Percentiles rank a stretch among this genome's conserved stretches.
Conservation (phyloP, 2,113 vertebrate species). For the Apodemus sylvaticus region DNA sequence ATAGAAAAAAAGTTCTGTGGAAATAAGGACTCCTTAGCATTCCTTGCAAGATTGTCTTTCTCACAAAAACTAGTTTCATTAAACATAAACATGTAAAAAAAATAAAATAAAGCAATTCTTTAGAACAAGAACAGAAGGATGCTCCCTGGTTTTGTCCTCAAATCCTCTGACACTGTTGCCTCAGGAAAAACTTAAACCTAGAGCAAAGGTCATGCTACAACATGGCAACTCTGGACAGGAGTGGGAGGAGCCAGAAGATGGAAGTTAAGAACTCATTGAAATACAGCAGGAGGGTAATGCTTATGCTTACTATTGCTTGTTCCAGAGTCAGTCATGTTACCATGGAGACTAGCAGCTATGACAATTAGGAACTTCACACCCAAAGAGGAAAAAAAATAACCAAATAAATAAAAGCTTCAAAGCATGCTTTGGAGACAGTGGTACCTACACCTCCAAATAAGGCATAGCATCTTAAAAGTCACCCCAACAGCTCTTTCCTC, state of each 20-base stretch:
- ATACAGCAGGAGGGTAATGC: neutral
- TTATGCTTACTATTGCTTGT: neutral
- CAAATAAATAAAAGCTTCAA: neutral
- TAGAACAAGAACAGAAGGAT: neutral
- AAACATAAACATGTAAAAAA: neutral
- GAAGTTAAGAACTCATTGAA: neutral
- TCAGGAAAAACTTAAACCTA: neutral
- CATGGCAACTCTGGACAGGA: neutral
- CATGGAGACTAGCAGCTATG: neutral
- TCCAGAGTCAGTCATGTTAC: neutral
- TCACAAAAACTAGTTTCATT: neutral
- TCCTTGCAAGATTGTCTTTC: neutral
- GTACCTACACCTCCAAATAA: neutral
- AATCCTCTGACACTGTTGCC: too few species aligned
- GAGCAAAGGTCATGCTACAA: neutral
- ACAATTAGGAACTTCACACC: neutral
- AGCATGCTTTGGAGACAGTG: too few species aligned
- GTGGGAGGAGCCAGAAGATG: neutral
- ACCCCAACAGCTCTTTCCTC: too few species aligned
- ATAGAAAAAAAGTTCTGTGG: neutral
- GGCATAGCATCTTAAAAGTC: too few species aligned
- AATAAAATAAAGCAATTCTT: neutral
- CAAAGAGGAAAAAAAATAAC: neutral
- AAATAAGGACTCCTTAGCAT: neutral
- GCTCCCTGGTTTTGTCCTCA: too few species aligned